Percentiles rank a stretch among this genome's conserved stretches.
Evolutionary conservation across 2,113 vertebrate genomes (phyloP).

Genomic region (Notarius lentiginosus): DNA sequence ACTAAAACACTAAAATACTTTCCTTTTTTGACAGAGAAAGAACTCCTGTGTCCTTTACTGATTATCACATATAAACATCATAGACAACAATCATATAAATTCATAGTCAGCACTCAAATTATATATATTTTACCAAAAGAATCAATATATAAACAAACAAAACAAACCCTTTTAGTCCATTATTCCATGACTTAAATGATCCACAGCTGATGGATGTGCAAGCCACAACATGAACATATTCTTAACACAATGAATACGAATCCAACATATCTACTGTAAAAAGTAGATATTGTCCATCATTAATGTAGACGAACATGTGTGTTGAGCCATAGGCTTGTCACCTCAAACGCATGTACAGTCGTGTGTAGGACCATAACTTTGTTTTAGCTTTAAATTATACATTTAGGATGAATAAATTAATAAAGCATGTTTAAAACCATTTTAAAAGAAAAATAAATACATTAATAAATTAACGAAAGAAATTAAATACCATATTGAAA

Average conservation of each 20-base stretch:
- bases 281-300: neutral
- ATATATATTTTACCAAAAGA: constrained; percentile 4
- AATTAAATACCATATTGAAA: neutral
- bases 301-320: neutral
- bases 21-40: neutral
- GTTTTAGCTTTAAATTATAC: neutral
- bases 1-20: neutral
- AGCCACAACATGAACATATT: neutral
- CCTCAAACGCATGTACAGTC: neutral
- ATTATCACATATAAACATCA: neutral
- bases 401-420: neutral
- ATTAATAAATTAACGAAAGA: neutral
- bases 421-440: neutral
- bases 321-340: neutral
- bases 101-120: neutral
- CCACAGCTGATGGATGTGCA: neutral
- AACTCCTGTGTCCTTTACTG: constrained; percentile 2
- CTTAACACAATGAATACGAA: neutral
- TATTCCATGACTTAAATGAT: neutral
- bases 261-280: neutral
- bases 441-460: neutral
- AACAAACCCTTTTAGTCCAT: neutral
- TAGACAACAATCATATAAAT: neutral
- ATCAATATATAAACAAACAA: neutral
- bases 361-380: neutral